Base-by-base conservation (phyloP, 2,888 invertebrate genomes). In the Xanthorhoe designata region DNA sequence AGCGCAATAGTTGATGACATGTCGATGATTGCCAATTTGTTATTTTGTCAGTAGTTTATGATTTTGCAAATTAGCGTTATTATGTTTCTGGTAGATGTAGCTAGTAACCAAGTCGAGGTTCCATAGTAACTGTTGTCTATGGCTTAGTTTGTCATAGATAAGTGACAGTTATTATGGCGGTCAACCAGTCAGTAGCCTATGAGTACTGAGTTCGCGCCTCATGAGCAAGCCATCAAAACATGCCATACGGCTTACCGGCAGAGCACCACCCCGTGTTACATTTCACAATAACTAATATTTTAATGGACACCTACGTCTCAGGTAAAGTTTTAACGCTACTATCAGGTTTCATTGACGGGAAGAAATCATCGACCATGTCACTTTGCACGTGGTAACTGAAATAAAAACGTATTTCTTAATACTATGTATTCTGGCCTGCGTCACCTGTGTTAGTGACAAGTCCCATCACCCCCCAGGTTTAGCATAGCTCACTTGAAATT, bases 321-420 rank as follows among this genome's bases (percentile, higher is more conserved):
- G 79, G 80, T 76, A 88, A 87, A 83, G 80, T 87, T 87, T 82
- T 80, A 79, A 87, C 81, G 82, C 95, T 89, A 83, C 95, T 95
- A 89, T 90, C 87, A 81, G 85, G 77, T 84, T 87, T 89, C 84
- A 83, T 72, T 82, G 86, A 84, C 79, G 98, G 98, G 95, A 98
- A 98, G 92, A 97, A 96, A 94, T 97, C 97, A 96, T 98, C 97
- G 94, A 98, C 97, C 94, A 97, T 96, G 95, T 96, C 95, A 94
- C 97, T 97, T 95, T 98, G 98, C 95, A 97, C 97, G 94, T 96
- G 95, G 95, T 98, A 98, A 95, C 98, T 98, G 97, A 92, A 97
- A 96, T 95, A 95, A 94, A 94, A 95, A 94, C 91, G 85, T 68
- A 60, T 78, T 75, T 78, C 79, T 78, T 69, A 81, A 78, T 82